Evolutionary conservation across 2,113 vertebrate species (phyloP), one percentile per base, ranked within the genome.

Genomic region (Malurus alboscapulatus): DNA sequence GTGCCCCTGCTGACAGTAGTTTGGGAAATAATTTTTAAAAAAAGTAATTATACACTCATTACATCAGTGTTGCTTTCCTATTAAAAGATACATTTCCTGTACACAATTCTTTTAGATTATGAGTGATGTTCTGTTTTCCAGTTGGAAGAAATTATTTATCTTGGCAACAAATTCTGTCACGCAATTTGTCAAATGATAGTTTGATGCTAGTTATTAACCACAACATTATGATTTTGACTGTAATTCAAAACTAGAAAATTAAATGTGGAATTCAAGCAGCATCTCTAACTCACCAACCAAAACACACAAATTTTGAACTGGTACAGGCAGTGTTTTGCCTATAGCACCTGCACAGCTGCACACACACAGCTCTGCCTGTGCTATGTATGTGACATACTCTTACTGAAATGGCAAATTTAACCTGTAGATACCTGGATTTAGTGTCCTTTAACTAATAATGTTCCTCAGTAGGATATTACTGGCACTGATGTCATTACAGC

Each of bases 51-150:
- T 34, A 80, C 9, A 38, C n/a, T 86, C 50, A 76, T 72, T 74
- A 85, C 18, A 84, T n/a, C 75, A 81, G 53, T 47, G n/a, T 16
- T 50, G 72, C 22, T 45, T 82, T 94, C 71, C 45, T 32, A 74
- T 61, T 90, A 89, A 67, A 92, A 72, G 54, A 68, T 42, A 77
- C 7, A 36, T 71, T 93, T 90, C 58, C 40, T 13, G 4, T 67
- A 78, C 63, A 77, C 27, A 92, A 29, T 75, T 59, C 32, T 85
- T 96, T 45, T 44, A 82, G 66, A 71, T 76, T 50, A 58, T 66
- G 72, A 97, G 66, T 94, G 85, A 93, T 50, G 27, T 79, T 94
- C 53, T 71, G 36, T 88, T 94, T 97, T 93, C 34, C 45, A 88
- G 29, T 17, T 36, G 57, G 54, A 96, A 88, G 77, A 63, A 94